A percentile compares a stretch with the other conserved stretches of the same genome.
Conservation (phyloP, 1,140 invertebrate genomes). For the Pachyrhynchus sulphureomaculatus region DNA sequence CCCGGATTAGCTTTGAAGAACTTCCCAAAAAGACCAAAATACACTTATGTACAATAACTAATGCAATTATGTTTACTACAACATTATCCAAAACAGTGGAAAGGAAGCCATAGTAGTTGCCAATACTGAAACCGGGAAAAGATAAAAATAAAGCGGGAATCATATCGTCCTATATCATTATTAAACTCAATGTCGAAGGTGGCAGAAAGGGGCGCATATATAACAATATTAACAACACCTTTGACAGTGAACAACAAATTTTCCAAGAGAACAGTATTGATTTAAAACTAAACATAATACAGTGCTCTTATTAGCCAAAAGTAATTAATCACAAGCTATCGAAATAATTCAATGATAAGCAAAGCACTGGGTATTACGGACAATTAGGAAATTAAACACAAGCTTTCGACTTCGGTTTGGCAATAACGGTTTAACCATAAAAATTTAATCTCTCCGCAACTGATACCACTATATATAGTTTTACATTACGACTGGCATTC, state of each 20-base stretch:
- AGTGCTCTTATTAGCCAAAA: too few species aligned
- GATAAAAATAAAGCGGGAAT: slow-evolving; percentile 1
- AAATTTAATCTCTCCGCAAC: slow-evolving; percentile 30
- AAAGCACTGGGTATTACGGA: slow-evolving; percentile 33
- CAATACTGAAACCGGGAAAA: slow-evolving; percentile 24
- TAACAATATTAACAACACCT: slow-evolving; percentile 1
- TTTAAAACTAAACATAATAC: too few species aligned
- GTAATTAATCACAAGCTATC: slow-evolving; percentile 1
- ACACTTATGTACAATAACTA: slow-evolving; percentile 39
- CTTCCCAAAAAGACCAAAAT: slow-evolving; percentile 41
- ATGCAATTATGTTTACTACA: slow-evolving; percentile 19
- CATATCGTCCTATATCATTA: slow-evolving; percentile 28
- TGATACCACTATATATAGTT: slow-evolving; percentile 23
- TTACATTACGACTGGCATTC: slow-evolving; percentile 35
- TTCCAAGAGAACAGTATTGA: slow-evolving; percentile 17
- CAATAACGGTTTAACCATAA: slow-evolving; percentile 42
- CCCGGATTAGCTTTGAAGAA: slow-evolving; percentile 45
- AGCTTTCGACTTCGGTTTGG: slow-evolving; percentile 47
- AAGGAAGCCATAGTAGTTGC: slow-evolving; percentile 16
- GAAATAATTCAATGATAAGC: not conserved
- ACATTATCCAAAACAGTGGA: too few species aligned
- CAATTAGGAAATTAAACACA: slow-evolving; percentile 44
- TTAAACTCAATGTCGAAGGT: slow-evolving; percentile 23
- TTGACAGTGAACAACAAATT: not conserved
- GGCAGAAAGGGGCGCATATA: slow-evolving; percentile 25